These are phyloP conservation scores for Axis porcinus DNA, from an alignment of 2,113 vertebrate genomes.

Conservation along the genomic window DNA sequence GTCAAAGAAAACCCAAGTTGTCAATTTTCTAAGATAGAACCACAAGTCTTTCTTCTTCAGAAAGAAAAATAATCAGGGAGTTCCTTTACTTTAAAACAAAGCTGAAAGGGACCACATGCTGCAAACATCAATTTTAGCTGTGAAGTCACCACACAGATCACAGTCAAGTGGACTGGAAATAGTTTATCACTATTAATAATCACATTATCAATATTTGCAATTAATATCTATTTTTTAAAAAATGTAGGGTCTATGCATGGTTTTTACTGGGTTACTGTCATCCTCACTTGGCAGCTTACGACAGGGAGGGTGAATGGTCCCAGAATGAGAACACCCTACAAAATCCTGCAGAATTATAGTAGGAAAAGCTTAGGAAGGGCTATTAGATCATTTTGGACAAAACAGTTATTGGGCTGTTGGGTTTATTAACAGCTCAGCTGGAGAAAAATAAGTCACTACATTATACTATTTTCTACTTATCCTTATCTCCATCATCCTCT, in stretches of 20 bases:
- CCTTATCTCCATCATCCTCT: slow-evolving; percentile 82
- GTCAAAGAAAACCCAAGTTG: background rate
- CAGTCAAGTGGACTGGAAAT: background rate
- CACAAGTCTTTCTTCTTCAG: background rate
- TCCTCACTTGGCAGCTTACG: background rate
- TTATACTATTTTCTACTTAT: slow-evolving; percentile 71
- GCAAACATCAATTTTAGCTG: background rate
- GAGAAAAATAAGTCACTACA: background rate
- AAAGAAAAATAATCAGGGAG: background rate
- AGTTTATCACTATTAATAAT: background rate
- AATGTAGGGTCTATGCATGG: background rate
- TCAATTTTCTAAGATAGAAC: background rate
- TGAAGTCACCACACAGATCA: no score
- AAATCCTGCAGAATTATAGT: background rate
- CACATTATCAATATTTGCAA: background rate
- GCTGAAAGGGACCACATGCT: background rate
- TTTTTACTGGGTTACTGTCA: background rate
- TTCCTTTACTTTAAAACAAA: background rate
- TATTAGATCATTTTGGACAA: background rate
- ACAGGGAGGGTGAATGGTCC: rapidly evolving
- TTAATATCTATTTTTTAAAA: background rate
- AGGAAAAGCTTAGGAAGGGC: background rate
- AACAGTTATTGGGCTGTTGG: background rate
- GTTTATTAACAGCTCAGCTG: background rate
- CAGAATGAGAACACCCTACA: background rate